Evolutionary conservation across 2,797 vertebrate species (phyloP), one percentile per base, ranked within the genome.

Genomic region (Intellagama lesueurii): DNA sequence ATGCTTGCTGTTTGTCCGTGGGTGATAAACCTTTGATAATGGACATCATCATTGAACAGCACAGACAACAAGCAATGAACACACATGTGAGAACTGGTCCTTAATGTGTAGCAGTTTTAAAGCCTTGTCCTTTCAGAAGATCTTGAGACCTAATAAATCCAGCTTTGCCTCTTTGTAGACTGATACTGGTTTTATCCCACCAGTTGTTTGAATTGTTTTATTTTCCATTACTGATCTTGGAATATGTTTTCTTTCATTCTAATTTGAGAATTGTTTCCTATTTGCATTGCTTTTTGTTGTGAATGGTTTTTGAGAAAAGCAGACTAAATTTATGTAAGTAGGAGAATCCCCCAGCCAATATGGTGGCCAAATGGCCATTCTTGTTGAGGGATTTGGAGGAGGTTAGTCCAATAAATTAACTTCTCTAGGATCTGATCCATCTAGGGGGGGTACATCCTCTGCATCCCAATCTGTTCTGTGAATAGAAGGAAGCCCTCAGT

Each of bases 11-110:
- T 64, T 64, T 87, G n/a, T 56, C n/a, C 24, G n/a, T 60, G 3
- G 77, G 24, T 72, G 16, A 87, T 81, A 26, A 72, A 81, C n/a
- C 7, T 80, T 26, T 80, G 24, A 87, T 81, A 49, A 66, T 87
- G 16, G 30, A 70, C 47, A 44, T 87, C 77, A 70, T 80, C 44
- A 47, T n/a, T 80, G 35, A 47, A 80, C 44, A 70, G 32, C 12
- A 7, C 22, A 69, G 56, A 12, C 56, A 68, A 68, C 77, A 40
- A 69, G 14, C 9, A 78, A 78, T 14, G 60, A 77, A 68, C 30
- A 68, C 9, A 2, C 14, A 77, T 66, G 28, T 66, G 56, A 86
- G 26, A 86, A 86, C 30, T 77, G 56, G n/a, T 12, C 16, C 79
- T 81, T 35, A 81, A 81, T 19, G 1, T 60, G 49, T 56, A 49